These are phyloP conservation scores for Oceanites oceanicus DNA, from an alignment of 2,113 vertebrate genomes.

Conservation along the genomic window DNA sequence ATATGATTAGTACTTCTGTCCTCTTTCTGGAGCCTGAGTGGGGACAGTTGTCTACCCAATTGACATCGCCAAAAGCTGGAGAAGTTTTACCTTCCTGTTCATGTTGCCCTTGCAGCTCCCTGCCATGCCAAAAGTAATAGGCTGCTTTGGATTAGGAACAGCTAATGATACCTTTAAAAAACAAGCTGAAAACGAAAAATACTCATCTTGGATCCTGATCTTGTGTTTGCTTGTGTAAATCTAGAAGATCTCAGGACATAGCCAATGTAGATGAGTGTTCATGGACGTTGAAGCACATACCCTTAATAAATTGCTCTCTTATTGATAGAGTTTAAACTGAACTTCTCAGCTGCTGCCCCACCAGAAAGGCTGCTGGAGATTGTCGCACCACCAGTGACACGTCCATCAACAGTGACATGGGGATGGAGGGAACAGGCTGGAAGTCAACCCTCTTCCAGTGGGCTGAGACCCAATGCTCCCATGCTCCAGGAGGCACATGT, in stretches of 20 bases:
- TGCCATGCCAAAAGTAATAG: background rate
- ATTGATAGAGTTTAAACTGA: background rate
- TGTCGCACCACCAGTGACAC: background rate
- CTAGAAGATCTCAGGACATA: background rate
- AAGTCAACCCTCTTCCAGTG: background rate
- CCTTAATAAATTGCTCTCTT: background rate
- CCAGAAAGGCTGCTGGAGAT: background rate
- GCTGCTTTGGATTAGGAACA: background rate
- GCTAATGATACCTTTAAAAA: background rate
- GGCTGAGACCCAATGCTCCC: background rate
- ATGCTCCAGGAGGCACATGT: background rate
- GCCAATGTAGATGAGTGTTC: background rate
- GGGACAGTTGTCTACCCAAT: background rate
- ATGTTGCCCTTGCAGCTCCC: background rate
- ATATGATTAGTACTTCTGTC: background rate
- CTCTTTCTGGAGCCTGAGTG: background rate
- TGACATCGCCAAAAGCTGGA: background rate
- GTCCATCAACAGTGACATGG: background rate
- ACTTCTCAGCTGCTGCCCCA: background rate
- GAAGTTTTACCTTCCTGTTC: background rate
- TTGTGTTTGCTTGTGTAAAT: background rate
- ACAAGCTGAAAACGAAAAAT: background rate
- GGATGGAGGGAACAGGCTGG: background rate
- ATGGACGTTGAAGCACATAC: background rate
- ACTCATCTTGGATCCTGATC: background rate